phyloP scores from a whole-genome alignment of 2,797 vertebrate genomes.

The Sylvilagus floridanus region DNA sequence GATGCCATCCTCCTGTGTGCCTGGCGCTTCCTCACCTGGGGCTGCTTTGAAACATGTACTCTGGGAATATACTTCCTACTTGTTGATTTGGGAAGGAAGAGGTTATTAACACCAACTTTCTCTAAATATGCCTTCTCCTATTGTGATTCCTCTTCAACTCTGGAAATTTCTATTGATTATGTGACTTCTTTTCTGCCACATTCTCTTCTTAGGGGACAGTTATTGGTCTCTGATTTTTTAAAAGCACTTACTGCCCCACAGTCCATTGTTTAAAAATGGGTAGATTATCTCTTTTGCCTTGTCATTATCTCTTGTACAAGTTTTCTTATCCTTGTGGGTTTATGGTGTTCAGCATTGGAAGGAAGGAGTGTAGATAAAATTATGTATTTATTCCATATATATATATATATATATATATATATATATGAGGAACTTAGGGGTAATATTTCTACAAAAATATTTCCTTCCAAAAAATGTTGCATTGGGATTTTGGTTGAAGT shows the following conservation, averaged over 20 bases:
- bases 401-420: not conserved
- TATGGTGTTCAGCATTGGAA: not conserved
- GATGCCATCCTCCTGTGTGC: not conserved
- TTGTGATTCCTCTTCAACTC: not conserved
- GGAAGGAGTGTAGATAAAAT: not conserved
- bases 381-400: not conserved
- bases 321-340: not conserved
- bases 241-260: not conserved
- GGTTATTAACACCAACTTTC: not conserved
- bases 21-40: not conserved
- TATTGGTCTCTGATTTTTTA: not conserved
- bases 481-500: not conserved
- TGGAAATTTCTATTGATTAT: constrained; percentile 24
- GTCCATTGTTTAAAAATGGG: not conserved
- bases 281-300: not conserved
- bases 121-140: not conserved
- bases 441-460: not conserved
- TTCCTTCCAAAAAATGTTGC: not conserved
- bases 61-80: constrained; percentile 42
- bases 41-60: not conserved
- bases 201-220: not conserved
- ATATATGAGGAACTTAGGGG: not conserved
- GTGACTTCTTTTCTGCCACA: not conserved
- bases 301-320: not conserved
- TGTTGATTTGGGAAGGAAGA: not conserved